Percentiles rank a stretch among this genome's conserved stretches.
These are phyloP conservation scores for Philopotamus ludificatus DNA, from an alignment of 1,140 invertebrate genomes.

Conservation along the genomic window DNA sequence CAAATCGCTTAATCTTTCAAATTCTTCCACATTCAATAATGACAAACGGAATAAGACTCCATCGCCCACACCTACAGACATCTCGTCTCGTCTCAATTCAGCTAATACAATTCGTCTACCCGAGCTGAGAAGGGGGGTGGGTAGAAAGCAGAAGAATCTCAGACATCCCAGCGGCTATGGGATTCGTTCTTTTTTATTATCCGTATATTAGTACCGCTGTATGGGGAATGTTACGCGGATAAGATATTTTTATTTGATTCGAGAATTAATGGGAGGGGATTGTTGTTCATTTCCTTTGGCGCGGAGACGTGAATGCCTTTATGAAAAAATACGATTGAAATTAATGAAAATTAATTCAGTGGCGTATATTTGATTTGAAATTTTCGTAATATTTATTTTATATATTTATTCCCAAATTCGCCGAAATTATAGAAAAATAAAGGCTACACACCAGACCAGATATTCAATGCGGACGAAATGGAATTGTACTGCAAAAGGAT, in stretches of 20 bases:
- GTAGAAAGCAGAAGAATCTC: neutral
- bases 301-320: conserved; percentile 3
- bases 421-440: too few species aligned
- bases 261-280: conserved; percentile 6
- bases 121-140: conserved; percentile 1
- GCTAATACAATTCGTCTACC: conserved; percentile 17
- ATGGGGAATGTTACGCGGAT: conserved; percentile 1
- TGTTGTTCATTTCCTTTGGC: conserved; percentile 4
- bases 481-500: too few species aligned
- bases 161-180: neutral
- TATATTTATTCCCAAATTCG: too few species aligned
- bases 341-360: too few species aligned
- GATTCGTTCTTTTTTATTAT: neutral
- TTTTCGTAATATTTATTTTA: too few species aligned
- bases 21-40: conserved; percentile 29
- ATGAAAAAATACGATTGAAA: neutral
- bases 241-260: conserved; percentile 25
- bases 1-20: conserved; percentile 30
- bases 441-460: too few species aligned
- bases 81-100: conserved; percentile 23
- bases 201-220: neutral
- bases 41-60: conserved; percentile 20
- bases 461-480: too few species aligned
- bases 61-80: conserved; percentile 3
- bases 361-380: too few species aligned